phyloP scores from a whole-genome alignment of 2,797 vertebrate species.

The Poecile montanus region DNA sequence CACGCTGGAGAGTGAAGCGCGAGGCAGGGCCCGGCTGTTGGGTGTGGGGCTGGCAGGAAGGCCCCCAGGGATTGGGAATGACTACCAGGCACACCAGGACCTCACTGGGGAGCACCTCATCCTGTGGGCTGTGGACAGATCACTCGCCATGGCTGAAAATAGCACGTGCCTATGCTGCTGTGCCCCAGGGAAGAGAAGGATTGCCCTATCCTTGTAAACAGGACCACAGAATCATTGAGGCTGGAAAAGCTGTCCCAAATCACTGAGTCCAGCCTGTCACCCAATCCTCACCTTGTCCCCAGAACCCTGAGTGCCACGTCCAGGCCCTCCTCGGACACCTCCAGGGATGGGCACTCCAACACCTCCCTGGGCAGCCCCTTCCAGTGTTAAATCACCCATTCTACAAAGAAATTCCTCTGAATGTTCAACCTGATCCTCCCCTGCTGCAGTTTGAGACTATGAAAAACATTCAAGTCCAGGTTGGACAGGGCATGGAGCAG shows the following conservation, averaged over 20 bases:
- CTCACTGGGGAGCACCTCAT: background rate
- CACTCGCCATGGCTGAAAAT: fast-evolving
- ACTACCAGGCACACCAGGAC: background rate
- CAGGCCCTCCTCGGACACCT: fast-evolving
- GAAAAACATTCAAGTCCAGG: too few species aligned
- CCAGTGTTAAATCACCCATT: background rate
- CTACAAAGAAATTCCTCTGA: background rate
- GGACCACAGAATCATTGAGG: background rate
- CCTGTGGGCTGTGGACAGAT: fast-evolving
- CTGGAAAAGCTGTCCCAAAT: background rate
- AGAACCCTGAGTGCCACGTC: fast-evolving
- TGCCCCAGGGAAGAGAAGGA: background rate
- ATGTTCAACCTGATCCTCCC: background rate
- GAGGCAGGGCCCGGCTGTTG: background rate
- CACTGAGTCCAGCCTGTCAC: fast-evolving
- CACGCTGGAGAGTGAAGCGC: background rate
- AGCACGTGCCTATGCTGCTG: fast-evolving
- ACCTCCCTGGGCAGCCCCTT: background rate
- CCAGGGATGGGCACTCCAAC: background rate
- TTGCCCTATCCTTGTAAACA: background rate
- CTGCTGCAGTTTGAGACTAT: background rate
- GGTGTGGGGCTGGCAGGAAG: background rate
- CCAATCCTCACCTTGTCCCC: fast-evolving
- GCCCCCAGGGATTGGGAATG: background rate
- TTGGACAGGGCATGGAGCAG: fast-evolving